Evolutionary conservation across 2,113 vertebrate species (phyloP).

Genomic region (Struthidea cinerea): DNA sequence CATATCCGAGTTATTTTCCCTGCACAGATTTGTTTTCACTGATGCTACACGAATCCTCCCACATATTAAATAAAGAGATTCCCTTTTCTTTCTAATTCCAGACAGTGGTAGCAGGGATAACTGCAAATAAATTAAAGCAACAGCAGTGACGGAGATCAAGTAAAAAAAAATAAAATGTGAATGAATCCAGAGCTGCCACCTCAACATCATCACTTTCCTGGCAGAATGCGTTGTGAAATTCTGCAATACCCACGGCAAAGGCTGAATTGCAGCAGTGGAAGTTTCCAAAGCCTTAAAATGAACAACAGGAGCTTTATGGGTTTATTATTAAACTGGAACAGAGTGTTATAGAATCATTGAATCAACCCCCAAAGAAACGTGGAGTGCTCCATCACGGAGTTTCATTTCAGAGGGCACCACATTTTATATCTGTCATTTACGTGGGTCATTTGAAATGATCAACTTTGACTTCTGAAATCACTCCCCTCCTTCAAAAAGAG

Average conservation of each 20-base stretch:
- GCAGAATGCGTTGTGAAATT: background rate
- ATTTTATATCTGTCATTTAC: background rate
- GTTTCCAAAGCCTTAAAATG: background rate
- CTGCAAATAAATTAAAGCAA: background rate
- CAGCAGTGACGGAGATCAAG: background rate
- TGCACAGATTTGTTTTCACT: background rate
- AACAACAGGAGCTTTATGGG: background rate
- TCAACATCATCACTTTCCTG: background rate
- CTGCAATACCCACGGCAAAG: background rate
- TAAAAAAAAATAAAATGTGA: background rate
- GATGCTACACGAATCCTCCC: fast-evolving
- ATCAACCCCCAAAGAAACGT: background rate
- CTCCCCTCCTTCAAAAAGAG: constrained; percentile 13
- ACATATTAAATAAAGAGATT: background rate
- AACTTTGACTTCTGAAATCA: constrained; percentile 12
- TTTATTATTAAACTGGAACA: constrained; percentile 2
- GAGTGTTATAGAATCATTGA: background rate
- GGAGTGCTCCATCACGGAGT: background rate
- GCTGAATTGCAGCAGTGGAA: background rate
- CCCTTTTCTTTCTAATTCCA: background rate
- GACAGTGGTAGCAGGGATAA: background rate
- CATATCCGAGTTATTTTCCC: background rate
- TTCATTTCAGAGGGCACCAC: constrained; percentile 6
- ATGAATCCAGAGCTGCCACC: background rate
- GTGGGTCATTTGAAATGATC: background rate